phyloP scores from a whole-genome alignment of 2,113 vertebrate species.

The Rhinichthys klamathensis region DNA sequence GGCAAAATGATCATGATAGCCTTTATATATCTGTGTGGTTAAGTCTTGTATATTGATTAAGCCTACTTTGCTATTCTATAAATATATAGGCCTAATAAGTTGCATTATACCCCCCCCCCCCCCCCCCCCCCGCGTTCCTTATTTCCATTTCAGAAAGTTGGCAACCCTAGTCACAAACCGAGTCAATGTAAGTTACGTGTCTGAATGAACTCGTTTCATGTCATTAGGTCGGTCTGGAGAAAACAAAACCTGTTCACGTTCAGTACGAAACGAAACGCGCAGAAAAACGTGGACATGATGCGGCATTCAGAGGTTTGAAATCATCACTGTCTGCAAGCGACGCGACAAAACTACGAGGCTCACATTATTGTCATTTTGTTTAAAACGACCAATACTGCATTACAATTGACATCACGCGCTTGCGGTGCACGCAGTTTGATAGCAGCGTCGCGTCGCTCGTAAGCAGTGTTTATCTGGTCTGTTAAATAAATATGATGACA shows the following conservation, averaged over 20 bases:
- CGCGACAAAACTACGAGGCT: neutral
- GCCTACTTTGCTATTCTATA: too few species aligned
- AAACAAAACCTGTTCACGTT: neutral
- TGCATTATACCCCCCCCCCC: too few species aligned
- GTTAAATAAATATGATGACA: neutral
- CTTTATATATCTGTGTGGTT: too few species aligned
- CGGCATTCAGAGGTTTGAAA: neutral
- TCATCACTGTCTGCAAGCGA: neutral
- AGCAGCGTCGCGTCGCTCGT: neutral
- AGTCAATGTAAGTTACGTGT: neutral
- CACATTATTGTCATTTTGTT: neutral
- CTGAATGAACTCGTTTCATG: neutral
- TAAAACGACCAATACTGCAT: neutral
- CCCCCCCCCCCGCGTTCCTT: too few species aligned
- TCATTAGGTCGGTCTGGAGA: neutral
- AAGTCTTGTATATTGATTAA: too few species aligned
- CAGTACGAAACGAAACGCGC: neutral
- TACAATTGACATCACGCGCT: neutral
- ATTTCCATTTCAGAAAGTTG: too few species aligned
- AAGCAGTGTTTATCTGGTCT: neutral
- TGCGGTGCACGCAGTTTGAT: neutral
- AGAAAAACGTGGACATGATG: slow-evolving; percentile 1
- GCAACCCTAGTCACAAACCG: too few species aligned
- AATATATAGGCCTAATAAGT: too few species aligned
- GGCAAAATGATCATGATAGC: too few species aligned